phyloP scores from a whole-genome alignment of 2,113 vertebrate species.

The Aythya baeri region DNA sequence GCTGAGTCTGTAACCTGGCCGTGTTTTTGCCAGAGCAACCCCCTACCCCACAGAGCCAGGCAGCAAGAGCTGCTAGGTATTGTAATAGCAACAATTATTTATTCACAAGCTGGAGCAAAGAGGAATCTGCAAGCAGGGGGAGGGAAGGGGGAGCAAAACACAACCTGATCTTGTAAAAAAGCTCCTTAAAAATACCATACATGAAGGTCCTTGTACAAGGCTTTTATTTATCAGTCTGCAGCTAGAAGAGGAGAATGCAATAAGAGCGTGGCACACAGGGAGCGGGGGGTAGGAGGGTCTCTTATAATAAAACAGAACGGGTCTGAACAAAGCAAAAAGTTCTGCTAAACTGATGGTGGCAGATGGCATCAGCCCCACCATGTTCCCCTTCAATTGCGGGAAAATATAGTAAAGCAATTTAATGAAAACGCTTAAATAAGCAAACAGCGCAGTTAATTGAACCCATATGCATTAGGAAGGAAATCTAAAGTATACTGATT shows the following conservation, averaged over 20 bases:
- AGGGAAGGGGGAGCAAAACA: neutral
- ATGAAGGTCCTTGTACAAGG: neutral
- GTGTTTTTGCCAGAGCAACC: neutral
- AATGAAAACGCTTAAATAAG: constrained; percentile 78
- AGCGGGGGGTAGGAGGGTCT: neutral
- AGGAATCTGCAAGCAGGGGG: neutral
- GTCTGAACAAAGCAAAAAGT: constrained; percentile 60
- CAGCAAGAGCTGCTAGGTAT: neutral
- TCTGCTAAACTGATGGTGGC: constrained; percentile 56
- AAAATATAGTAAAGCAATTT: constrained; percentile 76
- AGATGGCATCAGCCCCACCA: constrained; percentile 69
- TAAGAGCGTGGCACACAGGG: neutral
- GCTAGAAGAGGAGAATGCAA: neutral
- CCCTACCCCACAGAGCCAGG: neutral
- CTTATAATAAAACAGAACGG: constrained; percentile 34
- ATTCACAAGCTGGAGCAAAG: constrained; percentile 29
- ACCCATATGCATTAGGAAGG: constrained; percentile 77
- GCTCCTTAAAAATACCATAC: constrained; percentile 14
- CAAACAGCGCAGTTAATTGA: constrained; percentile 75
- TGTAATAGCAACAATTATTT: neutral
- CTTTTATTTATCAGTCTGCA: constrained; percentile 37
- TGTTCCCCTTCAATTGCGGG: constrained; percentile 66
- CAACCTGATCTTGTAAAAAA: constrained; percentile 51
- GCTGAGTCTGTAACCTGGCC: neutral
- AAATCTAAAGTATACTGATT: constrained; percentile 76